phyloP scores from a whole-genome alignment of 2,113 vertebrate genomes.

The Zosterops japonicus region DNA sequence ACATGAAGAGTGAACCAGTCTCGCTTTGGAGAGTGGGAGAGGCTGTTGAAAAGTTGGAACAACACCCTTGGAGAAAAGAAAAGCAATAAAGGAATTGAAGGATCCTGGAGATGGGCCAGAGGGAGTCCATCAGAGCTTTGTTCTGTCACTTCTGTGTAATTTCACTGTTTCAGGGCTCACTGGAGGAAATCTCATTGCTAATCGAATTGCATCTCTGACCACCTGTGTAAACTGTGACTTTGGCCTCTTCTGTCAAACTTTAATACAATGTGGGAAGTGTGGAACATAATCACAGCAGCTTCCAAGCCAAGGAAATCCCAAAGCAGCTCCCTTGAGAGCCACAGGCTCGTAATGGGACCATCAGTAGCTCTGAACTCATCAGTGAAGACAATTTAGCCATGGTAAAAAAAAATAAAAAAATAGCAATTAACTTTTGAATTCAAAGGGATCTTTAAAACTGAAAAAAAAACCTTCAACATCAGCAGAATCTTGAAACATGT shows the following conservation, averaged over 20 bases:
- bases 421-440: background rate
- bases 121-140: background rate
- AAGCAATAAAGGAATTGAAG: background rate
- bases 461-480: background rate
- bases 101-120: background rate
- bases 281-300: background rate
- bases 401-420: background rate
- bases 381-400: background rate
- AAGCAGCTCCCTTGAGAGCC: background rate
- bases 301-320: constrained; percentile 2
- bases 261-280: background rate
- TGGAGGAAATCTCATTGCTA: background rate
- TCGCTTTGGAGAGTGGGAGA: background rate
- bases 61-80: background rate
- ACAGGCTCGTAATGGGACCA: background rate
- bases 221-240: constrained; percentile 5
- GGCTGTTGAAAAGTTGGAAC: background rate
- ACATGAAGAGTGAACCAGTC: background rate
- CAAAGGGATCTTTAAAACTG: background rate
- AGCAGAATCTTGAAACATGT: background rate
- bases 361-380: constrained; percentile 14
- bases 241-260: background rate
- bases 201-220: background rate
- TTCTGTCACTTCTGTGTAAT: background rate
- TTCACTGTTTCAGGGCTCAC: background rate